phyloP scores from a whole-genome alignment of 2,113 vertebrate genomes.

The Corvus hawaiiensis region DNA sequence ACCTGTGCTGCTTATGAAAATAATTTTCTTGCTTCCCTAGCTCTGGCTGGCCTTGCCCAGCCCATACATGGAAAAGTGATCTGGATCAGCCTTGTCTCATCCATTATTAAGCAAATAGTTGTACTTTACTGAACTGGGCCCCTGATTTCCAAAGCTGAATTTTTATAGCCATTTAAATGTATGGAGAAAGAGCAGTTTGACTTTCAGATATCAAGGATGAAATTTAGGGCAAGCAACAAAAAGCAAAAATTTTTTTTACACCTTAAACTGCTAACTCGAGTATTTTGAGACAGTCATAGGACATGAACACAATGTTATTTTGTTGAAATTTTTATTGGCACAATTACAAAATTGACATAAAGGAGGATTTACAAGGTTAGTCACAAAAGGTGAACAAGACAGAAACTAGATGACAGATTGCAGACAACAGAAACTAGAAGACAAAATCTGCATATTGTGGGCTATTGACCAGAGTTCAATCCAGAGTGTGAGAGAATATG shows the following conservation, averaged over 20 bases:
- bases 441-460: not conserved
- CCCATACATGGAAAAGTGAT: not conserved
- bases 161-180: not conserved
- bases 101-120: not conserved
- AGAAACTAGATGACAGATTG: slow-evolving; percentile 2
- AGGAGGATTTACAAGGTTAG: not conserved
- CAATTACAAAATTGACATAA: not conserved
- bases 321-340: slow-evolving; percentile 16
- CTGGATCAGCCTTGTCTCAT: not conserved
- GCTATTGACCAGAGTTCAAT: not conserved
- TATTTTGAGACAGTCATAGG: not conserved
- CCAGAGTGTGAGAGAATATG: not conserved
- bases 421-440: not conserved
- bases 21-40: not conserved
- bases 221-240: not conserved
- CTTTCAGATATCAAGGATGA: not conserved
- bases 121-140: not conserved
- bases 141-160: not conserved
- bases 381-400: slow-evolving; percentile 13
- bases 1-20: not conserved
- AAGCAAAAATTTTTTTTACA: not conserved
- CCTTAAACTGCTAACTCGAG: not conserved
- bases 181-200: not conserved
- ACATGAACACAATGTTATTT: not conserved
- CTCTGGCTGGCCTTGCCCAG: not conserved